Base-by-base conservation (phyloP, 2,113 vertebrate genomes). In the Pontoporia blainvillei region DNA sequence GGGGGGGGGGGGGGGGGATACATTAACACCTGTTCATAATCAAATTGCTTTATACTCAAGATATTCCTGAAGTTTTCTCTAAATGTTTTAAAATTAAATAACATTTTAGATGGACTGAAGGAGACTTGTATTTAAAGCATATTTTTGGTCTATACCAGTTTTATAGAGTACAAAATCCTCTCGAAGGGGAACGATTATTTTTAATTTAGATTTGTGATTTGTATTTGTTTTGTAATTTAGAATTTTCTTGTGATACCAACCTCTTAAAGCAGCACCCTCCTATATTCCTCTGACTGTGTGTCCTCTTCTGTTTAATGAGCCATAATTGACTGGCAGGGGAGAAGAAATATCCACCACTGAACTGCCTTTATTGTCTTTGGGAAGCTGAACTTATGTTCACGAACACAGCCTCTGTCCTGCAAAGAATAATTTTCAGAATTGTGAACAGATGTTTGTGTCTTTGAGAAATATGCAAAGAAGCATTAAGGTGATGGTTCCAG, bases 1-100 rank as follows among this genome's bases (percentile, higher is more conserved):
- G 12, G 12, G 21, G n/a, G n/a, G n/a, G n/a, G n/a, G n/a, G n/a
- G 41, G 41, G 41, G 41, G 5, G 29, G 23, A 59, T 36, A 61
- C 6, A 66, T 78, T 91, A 87, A 71, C 79, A 72, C 1, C 27
- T 88, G 1, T 69, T 95, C 13, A 21, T 92, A 84, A 73, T 93
- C 25, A 79, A 71, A 76, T 52, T 18, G 71, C 25, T 93, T 90
- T 96, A 75, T 84, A 81, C 49, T 75, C 34, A 95, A 87, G 82
- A 73, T 97, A 57, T 86, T 94, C 25, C 59, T 91, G 13, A 82
- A 66, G 17, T 71, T 36, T 83, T 92, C 29, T 75, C 31, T 67
- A 49, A 91, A 83, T 5, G 79, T 87, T 79, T 89, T 91, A 88
- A 89, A 97, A 89, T 86, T 29, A 81, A 75, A 46, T 72, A 84